Percentiles rank a stretch among this genome's conserved stretches.
Conservation (phyloP, 2,113 vertebrate species). For the Ceyx melanurus region DNA sequence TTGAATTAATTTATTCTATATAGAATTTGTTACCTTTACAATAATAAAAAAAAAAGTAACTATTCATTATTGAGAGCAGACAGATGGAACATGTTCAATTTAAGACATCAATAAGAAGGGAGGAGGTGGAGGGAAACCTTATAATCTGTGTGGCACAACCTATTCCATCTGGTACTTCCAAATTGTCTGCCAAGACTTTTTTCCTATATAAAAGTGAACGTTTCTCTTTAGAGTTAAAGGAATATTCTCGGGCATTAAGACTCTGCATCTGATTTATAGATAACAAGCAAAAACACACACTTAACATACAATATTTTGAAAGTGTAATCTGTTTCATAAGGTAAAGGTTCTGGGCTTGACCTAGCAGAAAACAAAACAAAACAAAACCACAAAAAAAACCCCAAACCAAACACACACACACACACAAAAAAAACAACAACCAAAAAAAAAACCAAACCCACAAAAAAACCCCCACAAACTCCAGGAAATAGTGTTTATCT, state of each 20-base stretch:
- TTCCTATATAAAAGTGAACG: slow-evolving; percentile 78
- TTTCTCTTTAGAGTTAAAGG: slow-evolving; percentile 75
- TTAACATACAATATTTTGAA: slow-evolving; percentile 71
- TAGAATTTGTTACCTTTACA: slow-evolving; percentile 81
- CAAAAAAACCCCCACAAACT: not conserved
- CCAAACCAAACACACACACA: too few relatives aligned
- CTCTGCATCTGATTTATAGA: slow-evolving; percentile 73
- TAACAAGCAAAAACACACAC: slow-evolving; percentile 68
- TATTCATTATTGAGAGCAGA: slow-evolving; percentile 80
- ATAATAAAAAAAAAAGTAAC: slow-evolving; percentile 71
- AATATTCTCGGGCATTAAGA: slow-evolving; percentile 75
- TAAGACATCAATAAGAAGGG: slow-evolving; percentile 79
- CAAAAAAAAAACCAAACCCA: too few relatives aligned
- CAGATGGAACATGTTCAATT: slow-evolving; percentile 81
- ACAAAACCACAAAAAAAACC: not conserved
- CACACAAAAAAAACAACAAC: too few relatives aligned
- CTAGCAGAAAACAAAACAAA: slow-evolving; percentile 42
- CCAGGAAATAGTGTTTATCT: slow-evolving; percentile 63
- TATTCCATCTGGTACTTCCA: slow-evolving; percentile 79
- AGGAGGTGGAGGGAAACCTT: slow-evolving; percentile 51
- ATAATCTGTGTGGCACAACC: slow-evolving; percentile 76
- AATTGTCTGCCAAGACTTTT: slow-evolving; percentile 78
- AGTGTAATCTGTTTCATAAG: slow-evolving; percentile 59
- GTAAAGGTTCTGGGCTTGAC: slow-evolving; percentile 56
- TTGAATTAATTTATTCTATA: slow-evolving; percentile 81